Conservation (phyloP, 2,113 vertebrate species). For the Chascanopsetta lugubris region DNA sequence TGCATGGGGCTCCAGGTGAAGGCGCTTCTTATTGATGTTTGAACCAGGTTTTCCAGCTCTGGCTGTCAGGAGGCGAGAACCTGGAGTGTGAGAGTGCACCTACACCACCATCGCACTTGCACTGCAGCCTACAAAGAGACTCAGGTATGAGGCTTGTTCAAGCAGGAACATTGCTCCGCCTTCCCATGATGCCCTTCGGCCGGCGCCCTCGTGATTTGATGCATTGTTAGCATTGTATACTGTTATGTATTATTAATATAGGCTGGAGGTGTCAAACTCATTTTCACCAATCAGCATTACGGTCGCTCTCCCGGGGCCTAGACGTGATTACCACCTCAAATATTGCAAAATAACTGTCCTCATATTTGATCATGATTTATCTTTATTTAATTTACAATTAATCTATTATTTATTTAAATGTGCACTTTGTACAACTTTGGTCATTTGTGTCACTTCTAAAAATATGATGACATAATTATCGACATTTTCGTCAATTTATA, state of each 20-base stretch:
- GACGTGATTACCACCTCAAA: too few species aligned
- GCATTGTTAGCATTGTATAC: conserved; percentile 24
- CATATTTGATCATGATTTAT: too few species aligned
- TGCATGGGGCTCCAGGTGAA: conserved; percentile 45
- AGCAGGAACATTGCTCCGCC: conserved; percentile 9
- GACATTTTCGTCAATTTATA: too few species aligned
- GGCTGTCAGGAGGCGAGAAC: conserved; percentile 51
- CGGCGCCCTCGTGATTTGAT: conserved; percentile 30
- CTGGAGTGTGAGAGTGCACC: conserved; percentile 44
- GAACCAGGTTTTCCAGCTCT: conserved; percentile 46
- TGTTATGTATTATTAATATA: conserved; percentile 24
- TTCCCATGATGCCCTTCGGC: conserved; percentile 17
- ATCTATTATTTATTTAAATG: too few species aligned
- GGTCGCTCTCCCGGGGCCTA: too few species aligned
- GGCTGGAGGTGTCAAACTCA: too few species aligned
- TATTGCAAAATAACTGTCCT: too few species aligned
- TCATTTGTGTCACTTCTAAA: too few species aligned
- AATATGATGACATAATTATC: too few species aligned
- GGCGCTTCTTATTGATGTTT: conserved; percentile 48
- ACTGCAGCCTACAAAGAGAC: conserved; percentile 62
- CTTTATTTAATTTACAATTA: too few species aligned
- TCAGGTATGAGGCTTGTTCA: conserved; percentile 36
- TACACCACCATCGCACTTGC: conserved; percentile 41
- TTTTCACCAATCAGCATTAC: too few species aligned
- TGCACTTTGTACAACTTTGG: too few species aligned